Conservation (phyloP, 1,140 invertebrate species). For the Potamilus streckersoni region DNA sequence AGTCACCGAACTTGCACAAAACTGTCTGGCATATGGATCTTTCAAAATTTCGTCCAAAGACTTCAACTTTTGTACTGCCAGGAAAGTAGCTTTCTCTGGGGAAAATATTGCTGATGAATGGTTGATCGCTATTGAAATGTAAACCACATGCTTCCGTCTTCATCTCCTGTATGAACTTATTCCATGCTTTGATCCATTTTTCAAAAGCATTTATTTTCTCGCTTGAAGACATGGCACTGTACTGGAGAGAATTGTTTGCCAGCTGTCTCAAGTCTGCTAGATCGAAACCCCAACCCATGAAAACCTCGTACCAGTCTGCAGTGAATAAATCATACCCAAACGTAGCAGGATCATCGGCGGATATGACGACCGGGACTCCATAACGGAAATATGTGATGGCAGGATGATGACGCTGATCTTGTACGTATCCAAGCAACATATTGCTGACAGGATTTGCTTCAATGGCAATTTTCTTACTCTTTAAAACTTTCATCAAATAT, state of each 20-base stretch:
- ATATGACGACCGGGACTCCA: no score
- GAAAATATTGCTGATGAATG: conserved; percentile 21
- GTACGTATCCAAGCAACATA: conserved; percentile 42
- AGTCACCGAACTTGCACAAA: conserved; percentile 31
- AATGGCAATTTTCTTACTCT: conserved; percentile 39
- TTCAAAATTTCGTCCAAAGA: conserved; percentile 41
- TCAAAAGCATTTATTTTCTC: conserved; percentile 34
- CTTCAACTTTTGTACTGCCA: conserved; percentile 19
- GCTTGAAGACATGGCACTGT: conserved; percentile 35
- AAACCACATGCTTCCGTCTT: conserved; percentile 34
- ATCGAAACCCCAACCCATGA: conserved; percentile 47
- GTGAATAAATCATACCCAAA: conserved; percentile 54
- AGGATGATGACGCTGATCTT: conserved; percentile 48
- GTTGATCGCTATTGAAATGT: neutral
- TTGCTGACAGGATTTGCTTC: conserved; percentile 50
- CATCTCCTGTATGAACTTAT: conserved; percentile 31
- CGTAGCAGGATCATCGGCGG: no score
- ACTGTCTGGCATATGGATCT: conserved; percentile 32
- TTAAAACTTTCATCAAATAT: conserved; percentile 3
- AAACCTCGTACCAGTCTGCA: conserved; percentile 51
- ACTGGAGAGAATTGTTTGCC: conserved; percentile 43
- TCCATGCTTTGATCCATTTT: conserved; percentile 41
- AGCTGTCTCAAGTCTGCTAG: conserved; percentile 43
- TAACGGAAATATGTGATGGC: conserved; percentile 38
- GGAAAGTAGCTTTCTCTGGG: conserved; percentile 19